phyloP scores from a whole-genome alignment of 2,113 vertebrate species.

The Cheirogaleus medius region DNA sequence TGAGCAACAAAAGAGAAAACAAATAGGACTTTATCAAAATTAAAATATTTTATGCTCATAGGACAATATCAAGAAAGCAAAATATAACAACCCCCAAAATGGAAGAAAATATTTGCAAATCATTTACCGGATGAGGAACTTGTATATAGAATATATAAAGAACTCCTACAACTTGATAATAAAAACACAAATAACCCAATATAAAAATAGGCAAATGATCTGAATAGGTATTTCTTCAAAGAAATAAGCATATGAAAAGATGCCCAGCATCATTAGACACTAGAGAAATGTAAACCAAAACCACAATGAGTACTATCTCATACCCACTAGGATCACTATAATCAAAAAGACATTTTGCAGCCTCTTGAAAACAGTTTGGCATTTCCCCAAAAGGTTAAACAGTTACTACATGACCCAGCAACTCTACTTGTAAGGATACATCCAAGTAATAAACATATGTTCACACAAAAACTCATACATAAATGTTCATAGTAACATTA shows the following conservation, averaged over 20 bases:
- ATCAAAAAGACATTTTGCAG: neutral
- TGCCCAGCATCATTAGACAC: neutral
- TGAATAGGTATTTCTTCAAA: neutral
- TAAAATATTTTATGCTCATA: neutral
- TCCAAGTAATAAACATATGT: neutral
- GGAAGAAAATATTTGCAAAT: neutral
- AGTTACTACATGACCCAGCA: neutral
- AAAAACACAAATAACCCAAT: neutral
- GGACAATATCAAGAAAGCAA: neutral
- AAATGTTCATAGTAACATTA: neutral
- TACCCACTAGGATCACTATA: neutral
- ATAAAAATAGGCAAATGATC: neutral
- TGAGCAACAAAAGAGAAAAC: neutral
- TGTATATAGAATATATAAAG: neutral
- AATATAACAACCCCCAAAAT: neutral
- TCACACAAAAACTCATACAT: neutral
- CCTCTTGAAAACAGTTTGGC: neutral
- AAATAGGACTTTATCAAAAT: neutral
- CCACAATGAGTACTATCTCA: neutral
- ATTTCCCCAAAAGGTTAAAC: neutral
- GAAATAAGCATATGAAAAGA: conserved; percentile 6
- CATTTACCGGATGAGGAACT: neutral
- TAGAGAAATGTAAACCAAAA: neutral
- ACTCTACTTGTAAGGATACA: neutral
- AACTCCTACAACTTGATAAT: neutral